phyloP scores from a whole-genome alignment of 1,140 invertebrate species.

The Carposina sasakii region DNA sequence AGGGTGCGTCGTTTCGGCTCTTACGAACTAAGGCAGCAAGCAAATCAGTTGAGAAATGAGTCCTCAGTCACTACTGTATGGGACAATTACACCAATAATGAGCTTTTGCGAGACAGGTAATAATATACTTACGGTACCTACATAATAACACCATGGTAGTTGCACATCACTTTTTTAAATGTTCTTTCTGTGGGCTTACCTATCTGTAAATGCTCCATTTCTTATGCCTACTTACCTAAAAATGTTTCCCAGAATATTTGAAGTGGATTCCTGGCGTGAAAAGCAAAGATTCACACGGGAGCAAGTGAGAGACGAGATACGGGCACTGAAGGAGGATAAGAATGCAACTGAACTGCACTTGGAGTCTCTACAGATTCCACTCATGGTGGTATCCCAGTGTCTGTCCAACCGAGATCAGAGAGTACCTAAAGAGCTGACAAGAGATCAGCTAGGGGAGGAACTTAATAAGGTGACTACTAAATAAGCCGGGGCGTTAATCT shows the following conservation, averaged over 20 bases:
- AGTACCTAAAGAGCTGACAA: conserved; percentile 84
- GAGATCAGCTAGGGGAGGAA: conserved; percentile 87
- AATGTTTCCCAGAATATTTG: conserved; percentile 75
- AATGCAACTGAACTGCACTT: conserved; percentile 82
- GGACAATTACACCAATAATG: conserved; percentile 88
- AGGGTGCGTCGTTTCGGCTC: conserved; percentile 76
- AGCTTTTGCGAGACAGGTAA: conserved; percentile 80
- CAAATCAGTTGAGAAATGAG: conserved; percentile 83
- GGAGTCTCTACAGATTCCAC: conserved; percentile 82
- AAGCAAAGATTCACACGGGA: conserved; percentile 79
- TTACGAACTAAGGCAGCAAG: conserved; percentile 80
- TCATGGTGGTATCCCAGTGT: conserved; percentile 85
- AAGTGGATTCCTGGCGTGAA: conserved; percentile 84
- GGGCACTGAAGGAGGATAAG: conserved; percentile 82
- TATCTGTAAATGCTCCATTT: not conserved
- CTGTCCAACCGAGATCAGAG: conserved; percentile 86
- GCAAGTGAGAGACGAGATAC: conserved; percentile 81
- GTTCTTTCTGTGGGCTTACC: not conserved
- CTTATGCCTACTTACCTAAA: not conserved
- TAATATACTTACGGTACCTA: not conserved
- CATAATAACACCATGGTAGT: not conserved
- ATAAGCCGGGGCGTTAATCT: too few species aligned
- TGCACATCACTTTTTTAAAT: not conserved
- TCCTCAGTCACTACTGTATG: conserved; percentile 85
- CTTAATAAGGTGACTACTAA: conserved; percentile 82